These are phyloP conservation scores for Philopedon plagiatum DNA, from an alignment of 2,888 invertebrate genomes.

Conservation along the genomic window DNA sequence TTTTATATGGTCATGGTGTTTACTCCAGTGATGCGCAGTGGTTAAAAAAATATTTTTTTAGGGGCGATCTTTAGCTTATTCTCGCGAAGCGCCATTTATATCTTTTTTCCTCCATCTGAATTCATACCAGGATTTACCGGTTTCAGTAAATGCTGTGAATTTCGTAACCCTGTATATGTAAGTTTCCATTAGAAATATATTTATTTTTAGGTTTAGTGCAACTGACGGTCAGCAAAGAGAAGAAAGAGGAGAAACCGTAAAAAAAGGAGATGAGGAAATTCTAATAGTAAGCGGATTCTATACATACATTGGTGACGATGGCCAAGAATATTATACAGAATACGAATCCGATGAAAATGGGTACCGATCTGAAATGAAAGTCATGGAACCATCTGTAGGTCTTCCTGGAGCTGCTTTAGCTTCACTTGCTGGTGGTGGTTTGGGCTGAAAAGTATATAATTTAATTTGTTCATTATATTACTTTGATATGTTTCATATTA, in stretches of 20 bases:
- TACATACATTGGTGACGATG: conserved; percentile 62
- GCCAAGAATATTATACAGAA: conserved; percentile 70
- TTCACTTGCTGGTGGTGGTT: conserved; percentile 61
- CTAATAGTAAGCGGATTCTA: conserved; percentile 27
- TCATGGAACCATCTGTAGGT: not conserved
- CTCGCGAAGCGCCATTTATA: too few species aligned
- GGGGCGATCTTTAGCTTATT: too few species aligned
- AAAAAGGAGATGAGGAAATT: not conserved
- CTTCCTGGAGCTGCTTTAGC: conserved; percentile 57
- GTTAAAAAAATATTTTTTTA: too few species aligned
- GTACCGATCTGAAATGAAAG: conserved; percentile 53
- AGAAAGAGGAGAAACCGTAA: conserved; percentile 29
- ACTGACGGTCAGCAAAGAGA: conserved; percentile 29
- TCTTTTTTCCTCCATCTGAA: too few species aligned
- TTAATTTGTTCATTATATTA: too few species aligned
- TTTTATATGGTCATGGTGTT: too few species aligned
- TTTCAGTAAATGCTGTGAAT: too few species aligned
- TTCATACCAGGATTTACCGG: too few species aligned
- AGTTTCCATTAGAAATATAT: not conserved
- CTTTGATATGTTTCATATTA: too few species aligned
- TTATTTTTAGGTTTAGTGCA: not conserved
- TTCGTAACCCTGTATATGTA: not conserved
- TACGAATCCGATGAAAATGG: conserved; percentile 74
- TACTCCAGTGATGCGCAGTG: too few species aligned
- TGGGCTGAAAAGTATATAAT: conserved; percentile 47